A percentile compares a stretch with the other conserved stretches of the same genome.
Evolutionary conservation across 2,888 invertebrate genomes (phyloP).

Genomic region (Nephrotoma appendiculata): DNA sequence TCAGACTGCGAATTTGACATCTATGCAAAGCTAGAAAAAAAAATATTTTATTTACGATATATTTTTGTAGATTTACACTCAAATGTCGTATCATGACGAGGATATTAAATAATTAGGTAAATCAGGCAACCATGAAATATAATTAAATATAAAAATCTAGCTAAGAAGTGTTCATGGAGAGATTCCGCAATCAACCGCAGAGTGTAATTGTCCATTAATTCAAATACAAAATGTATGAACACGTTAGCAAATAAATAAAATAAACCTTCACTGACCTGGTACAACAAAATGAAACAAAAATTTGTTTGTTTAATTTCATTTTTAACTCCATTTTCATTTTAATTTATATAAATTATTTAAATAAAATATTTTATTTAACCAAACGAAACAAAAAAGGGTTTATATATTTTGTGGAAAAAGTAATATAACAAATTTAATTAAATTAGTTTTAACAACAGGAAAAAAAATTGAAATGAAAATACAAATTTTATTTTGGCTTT

Average conservation of each 20-base stretch:
- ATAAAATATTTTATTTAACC: background rate
- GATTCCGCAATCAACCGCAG: background rate
- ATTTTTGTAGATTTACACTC: background rate
- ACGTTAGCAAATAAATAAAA: background rate
- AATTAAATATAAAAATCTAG: background rate
- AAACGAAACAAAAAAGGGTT: background rate
- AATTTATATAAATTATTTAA: background rate
- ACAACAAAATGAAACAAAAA: background rate
- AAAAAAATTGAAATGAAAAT: background rate
- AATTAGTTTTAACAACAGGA: background rate
- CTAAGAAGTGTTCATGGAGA: background rate
- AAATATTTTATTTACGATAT: background rate
- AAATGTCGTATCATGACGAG: background rate
- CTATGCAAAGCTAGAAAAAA: background rate
- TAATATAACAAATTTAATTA: background rate
- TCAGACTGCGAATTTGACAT: background rate
- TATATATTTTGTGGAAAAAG: background rate
- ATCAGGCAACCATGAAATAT: background rate
- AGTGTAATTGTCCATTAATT: background rate
- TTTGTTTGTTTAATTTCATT: background rate
- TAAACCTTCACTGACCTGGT: background rate
- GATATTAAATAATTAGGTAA: background rate
- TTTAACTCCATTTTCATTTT: background rate
- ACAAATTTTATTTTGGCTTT: background rate
- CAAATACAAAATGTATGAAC: background rate